Evolutionary conservation across 2,888 invertebrate genomes (phyloP), one percentile per base, ranked within the genome.

Genomic region (Pseudanteris insignis): DNA sequence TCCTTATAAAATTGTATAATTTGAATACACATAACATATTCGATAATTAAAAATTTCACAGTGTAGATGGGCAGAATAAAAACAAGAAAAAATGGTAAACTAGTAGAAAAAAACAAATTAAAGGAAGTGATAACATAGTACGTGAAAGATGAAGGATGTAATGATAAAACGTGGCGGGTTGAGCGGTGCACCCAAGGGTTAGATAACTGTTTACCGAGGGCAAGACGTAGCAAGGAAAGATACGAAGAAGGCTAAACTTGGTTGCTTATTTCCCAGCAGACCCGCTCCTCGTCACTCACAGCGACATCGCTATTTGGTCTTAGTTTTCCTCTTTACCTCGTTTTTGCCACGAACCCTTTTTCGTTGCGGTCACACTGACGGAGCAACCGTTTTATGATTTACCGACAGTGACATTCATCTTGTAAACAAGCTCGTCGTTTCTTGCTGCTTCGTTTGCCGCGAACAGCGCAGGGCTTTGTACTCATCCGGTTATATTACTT

Each of bases 221-320:
- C 67, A 70, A 70, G 69, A 60, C 55, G 65, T 61, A 65, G 50
- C 51, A 60, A 66, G 54, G 40, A 37, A 50, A 66, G 61, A 40
- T 38, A 47, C 50, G 62, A 61, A 59, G 67, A 66, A 66, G 65
- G 70, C 72, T 73, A 74, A 77, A 77, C 76, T 77, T 70, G 74
- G 73, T 72, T 75, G 77, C 78, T 78, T 78, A 78, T 78, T 78
- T 78, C 78, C 78, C 78, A 77, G 66, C 72, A 78, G 78, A 77
- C 78, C 70, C 61, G 70, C 70, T 67, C 61, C 64, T 50, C 64
- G 66, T 64, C 64, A 55, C 65, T 54, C 54, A 53, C 64, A 55
- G 62, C 28, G 25, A 37, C 53, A 21, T 13, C 32, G 32, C 26
- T 51, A 41, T 40, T 53, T 47, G 48, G 43, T 29, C 29, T 13